These are phyloP conservation scores for Podargus strigoides DNA, from an alignment of 2,797 vertebrate genomes.

Conservation along the genomic window DNA sequence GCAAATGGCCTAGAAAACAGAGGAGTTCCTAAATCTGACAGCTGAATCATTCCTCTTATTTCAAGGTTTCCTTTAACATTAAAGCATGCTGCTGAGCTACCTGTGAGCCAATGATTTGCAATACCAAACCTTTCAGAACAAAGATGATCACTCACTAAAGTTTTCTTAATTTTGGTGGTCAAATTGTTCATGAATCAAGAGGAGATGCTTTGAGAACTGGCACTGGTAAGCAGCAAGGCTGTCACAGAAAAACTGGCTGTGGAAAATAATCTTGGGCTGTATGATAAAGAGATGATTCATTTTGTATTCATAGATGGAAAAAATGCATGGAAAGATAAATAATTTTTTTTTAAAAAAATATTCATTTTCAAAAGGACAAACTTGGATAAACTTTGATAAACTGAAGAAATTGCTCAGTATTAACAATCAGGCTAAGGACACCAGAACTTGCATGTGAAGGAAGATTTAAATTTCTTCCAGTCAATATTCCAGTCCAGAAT, in stretches of 20 bases:
- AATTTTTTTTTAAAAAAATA: background rate
- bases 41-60: background rate
- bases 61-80: background rate
- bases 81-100: background rate
- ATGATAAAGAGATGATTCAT: background rate
- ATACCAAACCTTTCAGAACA: background rate
- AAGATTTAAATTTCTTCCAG: constrained; percentile 5
- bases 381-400: background rate
- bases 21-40: background rate
- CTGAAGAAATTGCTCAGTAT: background rate
- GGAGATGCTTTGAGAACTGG: background rate
- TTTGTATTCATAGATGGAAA: background rate
- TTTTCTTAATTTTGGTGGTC: background rate
- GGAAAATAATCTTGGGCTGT: background rate
- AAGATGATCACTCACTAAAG: background rate
- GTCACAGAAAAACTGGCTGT: background rate
- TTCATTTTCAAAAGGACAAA: background rate
- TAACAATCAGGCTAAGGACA: background rate
- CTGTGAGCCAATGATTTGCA: background rate
- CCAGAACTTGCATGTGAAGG: background rate
- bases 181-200: background rate
- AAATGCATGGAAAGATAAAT: background rate
- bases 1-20: background rate
- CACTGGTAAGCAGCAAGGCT: background rate
- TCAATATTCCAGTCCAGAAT: background rate